A percentile compares a stretch with the other conserved stretches of the same genome.
Conservation (phyloP, 2,888 invertebrate genomes). For the Parascotia fuliginaria region DNA sequence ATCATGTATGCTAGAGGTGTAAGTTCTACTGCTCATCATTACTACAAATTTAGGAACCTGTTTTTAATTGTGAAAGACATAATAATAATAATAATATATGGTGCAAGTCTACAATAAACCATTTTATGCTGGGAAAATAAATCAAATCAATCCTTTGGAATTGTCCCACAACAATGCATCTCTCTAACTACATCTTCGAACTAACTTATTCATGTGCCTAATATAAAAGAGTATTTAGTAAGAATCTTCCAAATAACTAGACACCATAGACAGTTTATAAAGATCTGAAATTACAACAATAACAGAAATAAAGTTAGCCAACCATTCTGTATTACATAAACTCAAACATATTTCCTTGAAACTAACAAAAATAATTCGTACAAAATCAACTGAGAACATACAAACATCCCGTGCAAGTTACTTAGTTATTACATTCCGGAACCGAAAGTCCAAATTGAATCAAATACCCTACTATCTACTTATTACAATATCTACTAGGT, state of each 20-base stretch:
- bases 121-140: too few relatives aligned
- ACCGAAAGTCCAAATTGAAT: constrained; percentile 67
- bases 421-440: constrained; percentile 45
- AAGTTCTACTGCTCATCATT: too few relatives aligned
- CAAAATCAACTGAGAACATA: constrained; percentile 28
- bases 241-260: background rate
- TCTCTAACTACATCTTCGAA: too few relatives aligned
- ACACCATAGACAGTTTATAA: background rate
- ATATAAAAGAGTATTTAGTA: too few relatives aligned
- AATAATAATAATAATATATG: too few relatives aligned
- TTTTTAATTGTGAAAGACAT: too few relatives aligned
- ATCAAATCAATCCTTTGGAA: too few relatives aligned
- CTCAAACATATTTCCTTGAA: constrained; percentile 31
- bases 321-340: constrained; percentile 20
- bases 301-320: constrained; percentile 29
- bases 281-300: constrained; percentile 9
- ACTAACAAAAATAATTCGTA: constrained; percentile 33
- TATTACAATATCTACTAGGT: constrained; percentile 64
- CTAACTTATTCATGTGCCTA: too few relatives aligned
- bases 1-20: too few relatives aligned
- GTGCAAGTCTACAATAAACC: too few relatives aligned
- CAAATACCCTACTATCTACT: constrained; percentile 59
- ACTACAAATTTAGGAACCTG: too few relatives aligned
- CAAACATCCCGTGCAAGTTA: constrained; percentile 43
- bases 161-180: too few relatives aligned